Base-by-base conservation (phyloP, 1,140 invertebrate species). In the Drosophila burlai region DNA sequence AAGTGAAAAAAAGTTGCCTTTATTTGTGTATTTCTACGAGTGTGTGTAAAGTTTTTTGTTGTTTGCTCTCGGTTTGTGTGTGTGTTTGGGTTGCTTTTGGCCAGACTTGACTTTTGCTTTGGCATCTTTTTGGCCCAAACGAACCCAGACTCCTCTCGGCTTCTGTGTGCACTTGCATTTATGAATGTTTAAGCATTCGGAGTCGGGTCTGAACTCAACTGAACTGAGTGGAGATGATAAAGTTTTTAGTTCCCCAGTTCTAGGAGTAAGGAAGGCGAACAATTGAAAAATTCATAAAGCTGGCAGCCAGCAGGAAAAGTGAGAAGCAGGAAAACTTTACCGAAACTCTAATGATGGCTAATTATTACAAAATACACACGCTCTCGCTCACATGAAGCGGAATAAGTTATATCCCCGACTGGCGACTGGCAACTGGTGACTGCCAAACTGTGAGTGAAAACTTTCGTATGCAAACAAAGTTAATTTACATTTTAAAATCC, bases 201-300 rank as follows among this genome's bases (percentile, higher is more conserved):
- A 68, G 67, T 60, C 29, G 64, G 64, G 16, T 18, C 60, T 74
- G 64, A 73, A 83, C 81, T 47, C 67, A 69, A 54, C 63, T 54
- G 63, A 67, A 67, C 67, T 40, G 67, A 69, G 47, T 69, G 63
- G 63, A 77, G 75, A 68, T 60, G 75, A 68, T 60, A 77, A 77
- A 77, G 75, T 77, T 77, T 77, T 52, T 24, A 59, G 60, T 52
- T 45, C 11, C 26, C 24, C 49, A 47, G 60, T 61, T 59, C n/a
- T 26, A 9, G 45, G 43, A 58, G 62, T 40, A 45, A 38, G 24
- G 21, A 21, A 40, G 31, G 61, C 42, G 75, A 72, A 79, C 76
- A 89, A 89, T 89, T 89, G 84, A 89, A 89, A 89, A 89, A 89
- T 89, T 78, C 78, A 89, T 84, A 84, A 83, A 80, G 80, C 83